Base-by-base conservation (phyloP, 2,888 invertebrate species). In the Slavum lentiscoides region DNA sequence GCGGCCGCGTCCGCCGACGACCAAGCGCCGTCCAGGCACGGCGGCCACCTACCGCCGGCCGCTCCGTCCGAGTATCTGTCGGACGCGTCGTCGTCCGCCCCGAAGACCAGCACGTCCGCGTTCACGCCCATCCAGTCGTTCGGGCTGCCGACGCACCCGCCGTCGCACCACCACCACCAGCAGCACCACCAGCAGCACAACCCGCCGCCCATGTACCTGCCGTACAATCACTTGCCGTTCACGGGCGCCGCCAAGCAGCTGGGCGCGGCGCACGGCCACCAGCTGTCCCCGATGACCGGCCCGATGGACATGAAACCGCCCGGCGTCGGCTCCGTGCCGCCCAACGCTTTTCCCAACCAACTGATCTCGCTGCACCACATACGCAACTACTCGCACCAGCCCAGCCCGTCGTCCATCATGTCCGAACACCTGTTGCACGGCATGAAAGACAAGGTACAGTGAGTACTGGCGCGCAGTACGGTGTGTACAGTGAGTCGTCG, bases 311-410 rank as follows among this genome's bases (percentile, higher is more conserved):
- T 85, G 85, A 84, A 85, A 68, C 83, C 84, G 80, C 90, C 90
- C 85, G 83, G 89, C 88, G 82, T 89, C 91, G 89, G 91, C 84
- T 90, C 92, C 82, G 88, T 82, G 58, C 88, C 90, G 82, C n/a
- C n/a, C n/a, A 89, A 89, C 86, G 88, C 89, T 73, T 96, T 96
- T 88, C 96, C 96, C 82, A 96, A 96, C 87, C 96, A 96, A 88
- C 89, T 96, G 88, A 96, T 96, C 87, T 95, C 96, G 84, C 90
- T 97, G 84, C 97, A 97, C 88, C 97, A 97, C 89, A 97, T 97
- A 86, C 91, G 97, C 87, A 97, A 97, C 88, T 97, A 96, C 88
- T 95, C 95, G 83, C 95, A 95, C 87, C 96, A 96, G 86, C 96
- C 96, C 83, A 92, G 93, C 83, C 89, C 91, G 61, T 83, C 84